phyloP scores from a whole-genome alignment of 2,888 invertebrate species.

The Esperia sulphurella region DNA sequence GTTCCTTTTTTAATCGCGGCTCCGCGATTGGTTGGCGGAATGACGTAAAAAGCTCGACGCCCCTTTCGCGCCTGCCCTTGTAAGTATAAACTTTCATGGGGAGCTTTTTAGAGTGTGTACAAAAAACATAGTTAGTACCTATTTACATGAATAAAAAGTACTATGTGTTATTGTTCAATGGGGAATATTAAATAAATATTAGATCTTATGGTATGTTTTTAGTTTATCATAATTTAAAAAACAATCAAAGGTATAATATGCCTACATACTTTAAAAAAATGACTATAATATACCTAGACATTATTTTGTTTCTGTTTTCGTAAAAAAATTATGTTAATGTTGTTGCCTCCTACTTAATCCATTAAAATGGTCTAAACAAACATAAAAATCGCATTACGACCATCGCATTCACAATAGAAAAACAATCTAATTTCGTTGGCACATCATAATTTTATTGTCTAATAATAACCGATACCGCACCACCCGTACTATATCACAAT shows the following conservation, averaged over 20 bases:
- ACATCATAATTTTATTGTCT: constrained; percentile 49
- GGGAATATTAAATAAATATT: too few relatives aligned
- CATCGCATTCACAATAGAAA: constrained; percentile 42
- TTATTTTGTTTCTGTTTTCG: too few relatives aligned
- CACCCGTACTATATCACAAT: constrained; percentile 52
- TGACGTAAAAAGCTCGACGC: constrained; percentile 62
- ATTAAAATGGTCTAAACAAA: constrained; percentile 40
- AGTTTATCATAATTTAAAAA: too few relatives aligned
- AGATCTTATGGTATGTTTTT: too few relatives aligned
- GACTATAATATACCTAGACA: too few relatives aligned
- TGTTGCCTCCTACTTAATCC: constrained; percentile 7
- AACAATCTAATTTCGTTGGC: constrained; percentile 62
- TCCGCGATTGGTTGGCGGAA: constrained; percentile 49
- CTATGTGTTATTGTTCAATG: too few relatives aligned
- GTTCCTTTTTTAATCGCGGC: constrained; percentile 55
- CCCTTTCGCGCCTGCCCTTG: constrained; percentile 43
- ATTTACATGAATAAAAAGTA: background rate
- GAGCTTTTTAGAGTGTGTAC: constrained; percentile 27
- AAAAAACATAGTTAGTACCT: background rate
- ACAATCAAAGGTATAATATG: too few relatives aligned
- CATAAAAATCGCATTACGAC: constrained; percentile 56
- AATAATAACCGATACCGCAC: constrained; percentile 49
- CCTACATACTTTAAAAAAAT: too few relatives aligned
- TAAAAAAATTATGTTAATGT: too few relatives aligned
- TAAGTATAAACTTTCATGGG: constrained; percentile 24